Evolutionary conservation across 2,797 vertebrate genomes (phyloP).

Genomic region (Tragopan temminckii): DNA sequence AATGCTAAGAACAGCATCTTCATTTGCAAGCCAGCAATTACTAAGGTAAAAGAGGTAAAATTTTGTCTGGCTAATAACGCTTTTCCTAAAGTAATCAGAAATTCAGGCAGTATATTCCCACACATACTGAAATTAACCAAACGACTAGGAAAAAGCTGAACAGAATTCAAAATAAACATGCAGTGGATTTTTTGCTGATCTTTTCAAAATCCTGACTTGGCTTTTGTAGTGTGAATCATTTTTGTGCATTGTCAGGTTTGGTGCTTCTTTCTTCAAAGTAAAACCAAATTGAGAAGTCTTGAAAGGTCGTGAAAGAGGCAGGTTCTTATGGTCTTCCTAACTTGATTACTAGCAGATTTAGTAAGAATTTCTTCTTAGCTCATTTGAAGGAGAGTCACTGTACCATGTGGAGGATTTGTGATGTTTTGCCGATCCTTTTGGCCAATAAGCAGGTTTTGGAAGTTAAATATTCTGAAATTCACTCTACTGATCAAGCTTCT

Average conservation of each 20-base stretch:
- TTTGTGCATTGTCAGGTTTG: neutral
- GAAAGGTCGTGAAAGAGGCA: conserved; percentile 21
- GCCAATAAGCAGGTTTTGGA: neutral
- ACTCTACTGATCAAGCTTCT: neutral
- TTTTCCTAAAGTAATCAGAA: neutral
- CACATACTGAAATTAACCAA: neutral
- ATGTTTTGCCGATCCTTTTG: conserved; percentile 29
- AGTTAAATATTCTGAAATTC: conserved; percentile 6
- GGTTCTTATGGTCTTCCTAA: neutral
- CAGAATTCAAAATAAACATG: conserved; percentile 22
- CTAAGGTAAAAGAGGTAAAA: neutral
- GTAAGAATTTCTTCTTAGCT: neutral
- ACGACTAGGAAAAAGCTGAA: neutral
- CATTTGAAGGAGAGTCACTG: neutral
- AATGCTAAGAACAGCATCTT: neutral
- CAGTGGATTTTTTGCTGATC: conserved; percentile 29
- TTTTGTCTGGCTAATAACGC: neutral
- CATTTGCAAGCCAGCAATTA: neutral
- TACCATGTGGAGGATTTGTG: neutral
- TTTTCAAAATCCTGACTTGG: conserved; percentile 35
- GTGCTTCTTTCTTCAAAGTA: conserved; percentile 6
- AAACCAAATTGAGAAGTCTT: conserved; percentile 46
- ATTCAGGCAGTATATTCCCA: neutral
- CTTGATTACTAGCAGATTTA: conserved; percentile 34
- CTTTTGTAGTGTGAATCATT: conserved; percentile 2